These are phyloP conservation scores for Agelas oroides DNA, from an alignment of 37 sponge, comb jelly and placozoan genomes.

Conservation along the genomic window DNA sequence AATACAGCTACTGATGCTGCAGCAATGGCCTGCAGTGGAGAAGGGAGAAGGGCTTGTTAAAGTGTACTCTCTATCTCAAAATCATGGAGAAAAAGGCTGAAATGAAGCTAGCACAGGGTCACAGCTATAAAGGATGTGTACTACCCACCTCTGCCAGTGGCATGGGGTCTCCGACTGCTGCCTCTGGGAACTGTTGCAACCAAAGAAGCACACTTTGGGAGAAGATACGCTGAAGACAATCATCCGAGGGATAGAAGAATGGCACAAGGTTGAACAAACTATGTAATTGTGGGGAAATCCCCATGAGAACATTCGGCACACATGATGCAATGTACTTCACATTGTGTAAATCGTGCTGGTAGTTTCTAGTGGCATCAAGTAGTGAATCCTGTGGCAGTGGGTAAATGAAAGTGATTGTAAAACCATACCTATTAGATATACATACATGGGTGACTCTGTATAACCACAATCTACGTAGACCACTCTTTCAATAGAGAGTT, in stretches of 20 bases:
- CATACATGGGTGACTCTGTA: neutral
- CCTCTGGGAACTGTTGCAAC: slow-evolving; percentile 44
- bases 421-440: neutral
- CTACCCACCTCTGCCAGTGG: slow-evolving; percentile 40
- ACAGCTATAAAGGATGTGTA: no score
- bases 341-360: slow-evolving; percentile 29
- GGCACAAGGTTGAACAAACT: slow-evolving; percentile 51
- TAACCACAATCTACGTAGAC: neutral
- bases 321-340: slow-evolving; percentile 34
- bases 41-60: neutral
- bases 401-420: slow-evolving; percentile 30
- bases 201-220: slow-evolving; percentile 24
- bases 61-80: no score
- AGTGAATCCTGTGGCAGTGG: slow-evolving; percentile 1
- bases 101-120: no score
- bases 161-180: slow-evolving; percentile 4
- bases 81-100: no score
- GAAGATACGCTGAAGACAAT: slow-evolving; percentile 39
- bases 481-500: no score
- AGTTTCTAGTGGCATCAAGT: neutral
- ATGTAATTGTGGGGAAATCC: slow-evolving; percentile 18
- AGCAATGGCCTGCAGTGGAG: slow-evolving; percentile 39
- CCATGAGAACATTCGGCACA: slow-evolving; percentile 11
- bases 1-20: slow-evolving; percentile 50
- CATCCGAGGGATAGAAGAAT: slow-evolving; percentile 51